A percentile compares a stretch with the other conserved stretches of the same genome.
Evolutionary conservation across 2,888 invertebrate species (phyloP).

Genomic region (Eupithecia abbreviata): DNA sequence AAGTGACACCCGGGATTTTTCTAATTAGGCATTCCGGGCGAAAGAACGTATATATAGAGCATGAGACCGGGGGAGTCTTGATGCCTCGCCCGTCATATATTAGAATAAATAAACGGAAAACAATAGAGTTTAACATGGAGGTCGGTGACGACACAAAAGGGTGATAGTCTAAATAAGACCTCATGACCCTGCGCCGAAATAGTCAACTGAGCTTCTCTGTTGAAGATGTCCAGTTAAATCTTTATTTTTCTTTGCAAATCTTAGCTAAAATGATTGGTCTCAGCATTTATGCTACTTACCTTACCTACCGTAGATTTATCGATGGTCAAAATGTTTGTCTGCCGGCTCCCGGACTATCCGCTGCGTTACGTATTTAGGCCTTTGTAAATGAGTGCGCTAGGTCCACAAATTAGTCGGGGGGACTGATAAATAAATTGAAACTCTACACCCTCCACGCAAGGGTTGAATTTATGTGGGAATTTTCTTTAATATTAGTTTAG

Average conservation of each 20-base stretch:
- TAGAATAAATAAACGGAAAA: too few species aligned
- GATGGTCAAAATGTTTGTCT: background rate
- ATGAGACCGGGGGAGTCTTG: background rate
- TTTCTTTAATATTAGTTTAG: constrained; percentile 35
- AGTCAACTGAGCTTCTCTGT: background rate
- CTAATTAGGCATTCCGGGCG: constrained; percentile 44
- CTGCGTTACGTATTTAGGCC: constrained; percentile 39
- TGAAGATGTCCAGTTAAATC: background rate
- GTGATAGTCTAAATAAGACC: too few species aligned
- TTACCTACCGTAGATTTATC: background rate
- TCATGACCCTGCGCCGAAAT: too few species aligned
- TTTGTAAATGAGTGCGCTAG: constrained; percentile 40
- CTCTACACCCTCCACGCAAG: constrained; percentile 25
- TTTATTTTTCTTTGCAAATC: background rate
- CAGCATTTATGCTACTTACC: background rate
- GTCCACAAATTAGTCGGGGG: constrained; percentile 24
- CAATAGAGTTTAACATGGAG: too few species aligned
- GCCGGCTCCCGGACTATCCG: constrained; percentile 2
- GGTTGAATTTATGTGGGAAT: constrained; percentile 32
- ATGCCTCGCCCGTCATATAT: background rate
- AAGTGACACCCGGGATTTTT: constrained; percentile 44
- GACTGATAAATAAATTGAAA: constrained; percentile 28
- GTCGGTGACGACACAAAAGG: too few species aligned
- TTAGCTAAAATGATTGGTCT: background rate
- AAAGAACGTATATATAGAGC: constrained; percentile 9